These are phyloP conservation scores for Tetrao urogallus DNA, from an alignment of 2,113 vertebrate species.

Conservation along the genomic window DNA sequence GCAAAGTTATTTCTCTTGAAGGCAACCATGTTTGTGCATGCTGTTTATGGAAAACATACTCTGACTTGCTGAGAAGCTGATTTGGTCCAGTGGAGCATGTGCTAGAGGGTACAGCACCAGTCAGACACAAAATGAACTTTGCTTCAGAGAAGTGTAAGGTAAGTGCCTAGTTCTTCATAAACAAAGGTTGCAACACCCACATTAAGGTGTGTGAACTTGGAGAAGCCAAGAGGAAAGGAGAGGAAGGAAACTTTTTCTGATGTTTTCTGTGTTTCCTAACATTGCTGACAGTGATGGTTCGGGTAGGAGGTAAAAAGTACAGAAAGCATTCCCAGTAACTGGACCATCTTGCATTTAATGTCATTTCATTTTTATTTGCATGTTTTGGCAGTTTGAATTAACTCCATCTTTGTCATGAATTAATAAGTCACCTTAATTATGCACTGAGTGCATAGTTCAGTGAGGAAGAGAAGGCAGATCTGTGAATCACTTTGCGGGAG, in stretches of 20 bases:
- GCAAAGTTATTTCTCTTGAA: background rate
- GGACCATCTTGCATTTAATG: background rate
- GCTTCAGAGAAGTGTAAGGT: background rate
- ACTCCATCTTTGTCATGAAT: background rate
- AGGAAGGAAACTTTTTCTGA: background rate
- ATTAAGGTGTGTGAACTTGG: rapidly evolving
- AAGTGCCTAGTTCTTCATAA: background rate
- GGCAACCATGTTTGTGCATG: background rate
- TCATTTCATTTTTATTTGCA: background rate
- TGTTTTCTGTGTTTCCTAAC: background rate
- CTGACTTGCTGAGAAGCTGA: background rate
- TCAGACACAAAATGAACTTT: background rate
- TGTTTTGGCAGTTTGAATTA: background rate
- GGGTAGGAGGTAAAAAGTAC: background rate
- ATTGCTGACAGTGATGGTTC: background rate
- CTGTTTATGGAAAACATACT: background rate
- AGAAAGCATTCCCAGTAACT: background rate
- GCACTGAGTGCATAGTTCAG: background rate
- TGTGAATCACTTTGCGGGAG: background rate
- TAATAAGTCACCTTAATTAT: background rate
- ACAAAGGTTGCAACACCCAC: background rate
- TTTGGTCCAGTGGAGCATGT: background rate
- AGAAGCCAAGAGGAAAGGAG: background rate
- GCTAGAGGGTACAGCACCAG: background rate
- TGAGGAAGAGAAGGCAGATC: background rate